Conservation (phyloP, 2,888 invertebrate genomes). For the Prosopocoilus inquinatus region DNA sequence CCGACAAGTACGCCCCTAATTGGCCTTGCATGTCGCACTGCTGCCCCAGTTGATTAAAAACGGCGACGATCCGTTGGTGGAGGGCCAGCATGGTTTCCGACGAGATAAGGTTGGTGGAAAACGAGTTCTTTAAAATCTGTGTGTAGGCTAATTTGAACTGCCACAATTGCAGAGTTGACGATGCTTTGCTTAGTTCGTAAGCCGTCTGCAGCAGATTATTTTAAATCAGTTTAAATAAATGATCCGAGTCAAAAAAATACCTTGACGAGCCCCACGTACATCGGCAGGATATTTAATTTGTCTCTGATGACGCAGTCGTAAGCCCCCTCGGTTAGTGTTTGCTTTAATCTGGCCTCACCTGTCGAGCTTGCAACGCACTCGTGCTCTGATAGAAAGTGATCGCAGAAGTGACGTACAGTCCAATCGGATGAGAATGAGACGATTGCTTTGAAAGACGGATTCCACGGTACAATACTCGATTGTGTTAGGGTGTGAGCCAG, state of each 20-base stretch:
- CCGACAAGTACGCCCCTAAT: slow-evolving; percentile 51
- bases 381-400: slow-evolving; percentile 58
- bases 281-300: slow-evolving; percentile 71
- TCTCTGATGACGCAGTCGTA: slow-evolving; percentile 82
- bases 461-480: slow-evolving; percentile 69
- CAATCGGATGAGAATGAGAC: slow-evolving; percentile 74
- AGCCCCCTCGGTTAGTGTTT: slow-evolving; percentile 65
- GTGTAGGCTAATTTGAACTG: slow-evolving; percentile 67
- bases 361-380: slow-evolving; percentile 42
- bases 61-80: slow-evolving; percentile 56
- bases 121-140: slow-evolving; percentile 48
- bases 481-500: slow-evolving; percentile 78
- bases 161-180: slow-evolving; percentile 61
- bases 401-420: slow-evolving; percentile 67
- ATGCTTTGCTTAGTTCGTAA: no score
- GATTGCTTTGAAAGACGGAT: slow-evolving; percentile 64
- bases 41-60: slow-evolving; percentile 52
- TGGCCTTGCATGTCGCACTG: no score
- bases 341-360: slow-evolving; percentile 56
- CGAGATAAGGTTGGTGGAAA: slow-evolving; percentile 56
- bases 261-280: slow-evolving; percentile 69
- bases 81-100: slow-evolving; percentile 62
- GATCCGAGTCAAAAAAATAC: slow-evolving; percentile 48
- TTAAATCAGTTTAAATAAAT: neutral
- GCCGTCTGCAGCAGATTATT: neutral